These are phyloP conservation scores for Hirundo rustica DNA, from an alignment of 2,797 vertebrate species.

Conservation along the genomic window DNA sequence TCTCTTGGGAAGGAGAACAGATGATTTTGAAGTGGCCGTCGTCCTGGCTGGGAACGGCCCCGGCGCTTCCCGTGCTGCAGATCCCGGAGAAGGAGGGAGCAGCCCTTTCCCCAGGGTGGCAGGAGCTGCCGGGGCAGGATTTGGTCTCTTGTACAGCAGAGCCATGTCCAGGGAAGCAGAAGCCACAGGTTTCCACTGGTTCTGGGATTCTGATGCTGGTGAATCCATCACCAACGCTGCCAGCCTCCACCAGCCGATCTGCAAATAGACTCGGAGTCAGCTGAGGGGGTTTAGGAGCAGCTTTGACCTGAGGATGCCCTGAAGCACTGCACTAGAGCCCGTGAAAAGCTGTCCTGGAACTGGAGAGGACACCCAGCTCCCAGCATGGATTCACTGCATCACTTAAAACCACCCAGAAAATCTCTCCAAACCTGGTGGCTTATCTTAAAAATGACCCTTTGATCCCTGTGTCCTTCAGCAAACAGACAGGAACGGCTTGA, in stretches of 20 bases:
- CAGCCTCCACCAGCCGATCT: constrained; percentile 62
- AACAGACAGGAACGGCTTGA: neutral
- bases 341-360: neutral
- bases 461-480: neutral
- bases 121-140: neutral
- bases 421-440: neutral
- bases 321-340: neutral
- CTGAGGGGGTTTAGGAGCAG: neutral
- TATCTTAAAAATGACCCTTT: neutral
- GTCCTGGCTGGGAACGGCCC: neutral
- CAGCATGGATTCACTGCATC: neutral
- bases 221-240: neutral
- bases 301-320: neutral
- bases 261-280: neutral
- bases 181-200: constrained; percentile 76
- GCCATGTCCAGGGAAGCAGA: constrained; percentile 72
- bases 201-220: neutral
- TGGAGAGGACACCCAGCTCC: neutral
- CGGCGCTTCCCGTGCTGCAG: neutral
- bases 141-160: constrained; percentile 63
- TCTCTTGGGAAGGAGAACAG: constrained; percentile 68
- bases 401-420: neutral
- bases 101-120: neutral
- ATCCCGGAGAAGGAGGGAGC: neutral
- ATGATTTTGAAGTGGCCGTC: constrained; percentile 45